Percentiles rank a stretch among this genome's conserved stretches.
These are phyloP conservation scores for Euplagia quadripunctaria DNA, from an alignment of 2,888 invertebrate genomes.

Conservation along the genomic window DNA sequence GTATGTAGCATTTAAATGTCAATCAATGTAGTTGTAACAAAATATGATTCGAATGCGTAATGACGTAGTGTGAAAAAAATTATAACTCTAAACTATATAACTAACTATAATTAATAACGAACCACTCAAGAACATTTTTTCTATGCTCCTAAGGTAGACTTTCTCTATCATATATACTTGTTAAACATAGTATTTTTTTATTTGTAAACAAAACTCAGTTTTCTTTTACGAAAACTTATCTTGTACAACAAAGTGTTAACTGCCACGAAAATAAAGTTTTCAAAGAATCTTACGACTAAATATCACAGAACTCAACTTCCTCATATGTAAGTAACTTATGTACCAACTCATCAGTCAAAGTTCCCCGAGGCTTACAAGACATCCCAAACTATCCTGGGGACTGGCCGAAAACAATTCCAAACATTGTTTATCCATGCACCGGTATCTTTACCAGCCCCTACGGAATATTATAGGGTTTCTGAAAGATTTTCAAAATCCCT, in stretches of 20 bases:
- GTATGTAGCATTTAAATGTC: too few relatives aligned
- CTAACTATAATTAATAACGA: too few relatives aligned
- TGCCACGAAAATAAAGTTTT: neutral
- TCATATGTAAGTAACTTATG: slow-evolving; percentile 19
- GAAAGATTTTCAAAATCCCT: slow-evolving; percentile 53
- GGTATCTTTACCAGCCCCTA: slow-evolving; percentile 42
- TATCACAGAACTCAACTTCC: neutral
- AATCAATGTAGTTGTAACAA: too few relatives aligned
- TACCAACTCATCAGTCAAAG: slow-evolving; percentile 41
- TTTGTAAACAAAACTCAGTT: too few relatives aligned
- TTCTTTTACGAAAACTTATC: too few relatives aligned
- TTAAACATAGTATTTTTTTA: too few relatives aligned
- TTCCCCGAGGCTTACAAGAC: slow-evolving; percentile 34
- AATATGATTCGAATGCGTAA: too few relatives aligned
- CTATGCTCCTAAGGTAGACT: too few relatives aligned
- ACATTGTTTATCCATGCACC: slow-evolving; percentile 54
- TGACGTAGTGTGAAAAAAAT: too few relatives aligned
- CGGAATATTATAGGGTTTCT: slow-evolving; percentile 49
- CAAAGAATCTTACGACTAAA: neutral
- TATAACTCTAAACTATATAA: too few relatives aligned
- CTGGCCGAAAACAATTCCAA: slow-evolving; percentile 48
- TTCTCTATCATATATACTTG: too few relatives aligned
- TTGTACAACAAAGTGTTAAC: neutral
- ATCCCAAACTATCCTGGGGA: slow-evolving; percentile 38
- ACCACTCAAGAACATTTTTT: too few relatives aligned